Conservation (phyloP, 2,797 vertebrate genomes). For the Chromobotia macracanthus region DNA sequence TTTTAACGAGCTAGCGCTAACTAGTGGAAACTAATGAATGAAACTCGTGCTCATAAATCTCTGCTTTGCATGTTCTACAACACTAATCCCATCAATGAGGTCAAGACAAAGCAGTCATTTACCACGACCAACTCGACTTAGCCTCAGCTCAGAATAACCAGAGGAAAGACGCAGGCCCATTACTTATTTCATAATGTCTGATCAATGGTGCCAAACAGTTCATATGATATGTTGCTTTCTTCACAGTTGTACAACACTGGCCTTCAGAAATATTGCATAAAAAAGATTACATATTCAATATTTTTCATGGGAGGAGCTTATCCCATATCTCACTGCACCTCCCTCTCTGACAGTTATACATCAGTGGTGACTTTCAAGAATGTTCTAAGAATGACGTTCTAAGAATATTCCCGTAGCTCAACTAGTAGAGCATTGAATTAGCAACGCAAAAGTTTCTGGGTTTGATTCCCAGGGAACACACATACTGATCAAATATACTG, state of each 20-base stretch:
- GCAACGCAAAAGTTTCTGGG: too few relatives aligned
- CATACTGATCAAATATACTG: too few relatives aligned
- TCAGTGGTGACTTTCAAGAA: too few relatives aligned
- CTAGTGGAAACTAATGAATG: conserved; percentile 22
- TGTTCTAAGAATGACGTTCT: too few relatives aligned
- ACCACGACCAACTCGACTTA: background rate
- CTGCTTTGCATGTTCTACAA: conserved; percentile 9
- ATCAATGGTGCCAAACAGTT: background rate
- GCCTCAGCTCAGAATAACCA: background rate
- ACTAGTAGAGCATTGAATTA: too few relatives aligned
- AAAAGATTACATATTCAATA: background rate
- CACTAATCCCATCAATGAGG: conserved; percentile 23
- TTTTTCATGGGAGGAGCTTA: background rate
- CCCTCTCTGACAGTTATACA: too few relatives aligned
- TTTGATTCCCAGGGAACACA: too few relatives aligned
- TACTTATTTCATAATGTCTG: conserved; percentile 6
- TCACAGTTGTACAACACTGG: background rate
- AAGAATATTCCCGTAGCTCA: too few relatives aligned
- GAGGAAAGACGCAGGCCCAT: background rate
- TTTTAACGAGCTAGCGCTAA: conserved; percentile 9
- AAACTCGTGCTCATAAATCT: conserved; percentile 5
- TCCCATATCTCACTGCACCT: background rate
- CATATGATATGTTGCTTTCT: background rate
- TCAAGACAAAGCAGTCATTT: conserved; percentile 17
- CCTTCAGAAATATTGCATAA: background rate